phyloP scores from a whole-genome alignment of 2,888 invertebrate genomes.

The Drosophila nr. perissopoda region DNA sequence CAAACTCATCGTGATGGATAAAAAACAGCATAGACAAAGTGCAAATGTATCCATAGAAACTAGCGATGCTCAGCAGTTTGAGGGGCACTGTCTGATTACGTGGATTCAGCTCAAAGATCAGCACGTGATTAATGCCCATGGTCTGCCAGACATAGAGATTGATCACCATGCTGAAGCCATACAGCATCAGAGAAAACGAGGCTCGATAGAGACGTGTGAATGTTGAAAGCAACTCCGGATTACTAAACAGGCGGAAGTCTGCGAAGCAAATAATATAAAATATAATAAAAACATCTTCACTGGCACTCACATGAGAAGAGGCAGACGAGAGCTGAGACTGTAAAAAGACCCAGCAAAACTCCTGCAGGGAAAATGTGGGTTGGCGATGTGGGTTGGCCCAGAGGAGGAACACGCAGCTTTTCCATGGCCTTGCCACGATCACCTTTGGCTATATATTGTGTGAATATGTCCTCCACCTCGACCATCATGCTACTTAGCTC shows the following conservation, averaged over 20 bases:
- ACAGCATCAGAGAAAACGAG: slow-evolving; percentile 94
- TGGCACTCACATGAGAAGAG: slow-evolving; percentile 89
- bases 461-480: slow-evolving; percentile 94
- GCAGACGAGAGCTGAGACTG: slow-evolving; percentile 93
- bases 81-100: slow-evolving; percentile 95
- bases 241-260: slow-evolving; percentile 5
- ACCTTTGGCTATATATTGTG: slow-evolving; percentile 93
- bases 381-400: slow-evolving; percentile 93
- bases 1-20: slow-evolving; percentile 87
- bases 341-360: slow-evolving; percentile 95
- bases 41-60: slow-evolving; percentile 96
- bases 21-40: slow-evolving; percentile 90
- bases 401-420: slow-evolving; percentile 96
- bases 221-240: slow-evolving; percentile 82
- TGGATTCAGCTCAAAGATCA: slow-evolving; percentile 98
- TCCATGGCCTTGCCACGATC: slow-evolving; percentile 98
- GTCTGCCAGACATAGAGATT: slow-evolving; percentile 98
- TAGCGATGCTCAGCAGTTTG: slow-evolving; percentile 94
- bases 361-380: slow-evolving; percentile 97
- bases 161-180: slow-evolving; percentile 95
- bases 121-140: slow-evolving; percentile 97
- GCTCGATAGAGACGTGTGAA: slow-evolving; percentile 96
- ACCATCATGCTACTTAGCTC: slow-evolving; percentile 87
- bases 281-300: not conserved
- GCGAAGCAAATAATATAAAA: not conserved